phyloP scores from a whole-genome alignment of 2,113 vertebrate species.

The Anolis sagrei region DNA sequence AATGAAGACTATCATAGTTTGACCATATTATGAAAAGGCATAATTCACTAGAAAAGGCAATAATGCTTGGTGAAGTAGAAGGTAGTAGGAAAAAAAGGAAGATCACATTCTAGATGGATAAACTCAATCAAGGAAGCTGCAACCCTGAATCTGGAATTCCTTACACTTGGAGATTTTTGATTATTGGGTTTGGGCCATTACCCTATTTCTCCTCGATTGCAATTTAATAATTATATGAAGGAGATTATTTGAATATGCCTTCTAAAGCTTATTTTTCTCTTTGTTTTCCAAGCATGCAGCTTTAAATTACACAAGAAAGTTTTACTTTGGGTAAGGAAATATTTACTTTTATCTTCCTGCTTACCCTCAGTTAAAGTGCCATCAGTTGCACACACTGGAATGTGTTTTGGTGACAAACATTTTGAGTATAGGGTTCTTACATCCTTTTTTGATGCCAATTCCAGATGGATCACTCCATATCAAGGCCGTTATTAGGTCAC shows the following conservation, averaged over 20 bases:
- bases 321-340: not conserved
- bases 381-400: not conserved
- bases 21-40: too few relatives aligned
- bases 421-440: slow-evolving; percentile 11
- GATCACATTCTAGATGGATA: too few relatives aligned
- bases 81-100: too few relatives aligned
- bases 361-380: not conserved
- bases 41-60: too few relatives aligned
- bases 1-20: too few relatives aligned
- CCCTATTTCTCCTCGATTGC: not conserved
- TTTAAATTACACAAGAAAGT: not conserved
- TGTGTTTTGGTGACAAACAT: slow-evolving; percentile 2
- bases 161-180: too few relatives aligned
- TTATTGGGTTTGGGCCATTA: not conserved
- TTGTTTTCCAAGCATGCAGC: not conserved
- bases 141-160: too few relatives aligned
- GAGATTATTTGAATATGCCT: not conserved
- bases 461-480: slow-evolving; percentile 21
- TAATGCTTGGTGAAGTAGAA: too few relatives aligned
- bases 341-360: not conserved
- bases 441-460: slow-evolving; percentile 30
- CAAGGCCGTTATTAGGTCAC: slow-evolving; percentile 20
- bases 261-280: not conserved
- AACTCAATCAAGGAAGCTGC: too few relatives aligned
- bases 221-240: not conserved